A percentile compares a stretch with the other conserved stretches of the same genome.
These are phyloP conservation scores for Meandrina meandrites DNA, from an alignment of 92 coral and sea anemone genomes.

Conservation along the genomic window DNA sequence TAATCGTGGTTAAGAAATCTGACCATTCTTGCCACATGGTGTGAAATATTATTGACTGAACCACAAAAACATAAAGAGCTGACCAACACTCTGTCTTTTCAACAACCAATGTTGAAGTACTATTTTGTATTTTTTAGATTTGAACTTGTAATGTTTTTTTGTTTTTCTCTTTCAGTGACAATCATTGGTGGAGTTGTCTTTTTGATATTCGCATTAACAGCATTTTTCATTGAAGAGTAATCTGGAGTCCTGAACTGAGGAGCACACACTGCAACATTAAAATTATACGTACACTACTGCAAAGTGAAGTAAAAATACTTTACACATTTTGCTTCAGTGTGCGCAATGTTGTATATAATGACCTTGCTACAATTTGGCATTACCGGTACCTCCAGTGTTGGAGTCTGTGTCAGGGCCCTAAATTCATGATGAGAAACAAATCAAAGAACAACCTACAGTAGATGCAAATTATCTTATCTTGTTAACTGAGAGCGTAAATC, in stretches of 20 bases:
- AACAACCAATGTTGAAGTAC: neutral
- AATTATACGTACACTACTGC: neutral
- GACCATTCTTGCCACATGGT: neutral
- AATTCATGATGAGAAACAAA: neutral
- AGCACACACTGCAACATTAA: neutral
- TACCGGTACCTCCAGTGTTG: neutral
- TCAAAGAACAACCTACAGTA: neutral
- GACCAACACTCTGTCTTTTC: neutral
- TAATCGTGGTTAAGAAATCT: too few species aligned
- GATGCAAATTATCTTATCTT: neutral
- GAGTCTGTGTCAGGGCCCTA: neutral
- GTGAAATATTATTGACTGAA: neutral
- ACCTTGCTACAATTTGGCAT: neutral
- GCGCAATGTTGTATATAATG: neutral
- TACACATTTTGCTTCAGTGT: neutral
- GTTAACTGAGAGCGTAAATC: neutral
- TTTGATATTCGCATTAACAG: slow-evolving; percentile 89
- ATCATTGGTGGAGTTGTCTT: slow-evolving; percentile 97
- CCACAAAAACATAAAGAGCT: neutral
- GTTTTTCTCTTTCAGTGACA: slow-evolving; percentile 85
- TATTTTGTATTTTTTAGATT: too few species aligned
- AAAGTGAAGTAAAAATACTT: neutral
- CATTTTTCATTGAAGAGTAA: slow-evolving; percentile 59
- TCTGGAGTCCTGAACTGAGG: neutral
- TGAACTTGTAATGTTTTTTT: neutral